phyloP scores from a whole-genome alignment of 1,140 invertebrate genomes.

The Nebria ingens region DNA sequence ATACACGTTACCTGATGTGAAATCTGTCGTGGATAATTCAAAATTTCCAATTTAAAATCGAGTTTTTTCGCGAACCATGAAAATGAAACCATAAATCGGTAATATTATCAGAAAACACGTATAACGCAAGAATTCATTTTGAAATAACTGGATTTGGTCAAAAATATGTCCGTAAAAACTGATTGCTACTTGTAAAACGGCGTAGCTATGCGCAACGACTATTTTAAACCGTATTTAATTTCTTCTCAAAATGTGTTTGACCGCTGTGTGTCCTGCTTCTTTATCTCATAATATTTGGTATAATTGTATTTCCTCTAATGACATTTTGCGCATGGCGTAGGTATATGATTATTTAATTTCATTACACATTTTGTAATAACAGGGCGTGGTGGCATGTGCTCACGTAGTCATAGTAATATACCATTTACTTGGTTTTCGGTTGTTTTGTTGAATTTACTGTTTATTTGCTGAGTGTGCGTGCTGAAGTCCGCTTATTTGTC shows the following conservation, averaged over 20 bases:
- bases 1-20: too few species aligned
- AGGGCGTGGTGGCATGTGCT: not conserved
- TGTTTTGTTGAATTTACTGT: not conserved
- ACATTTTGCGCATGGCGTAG: not conserved
- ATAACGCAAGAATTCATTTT: not conserved
- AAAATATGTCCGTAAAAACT: too few species aligned
- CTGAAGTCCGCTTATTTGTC: not conserved
- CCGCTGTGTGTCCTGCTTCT: too few species aligned
- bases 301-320: not conserved
- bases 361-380: not conserved
- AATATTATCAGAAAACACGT: not conserved
- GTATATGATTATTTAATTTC: conserved; percentile 5
- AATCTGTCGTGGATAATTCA: too few species aligned
- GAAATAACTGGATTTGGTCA: too few species aligned
- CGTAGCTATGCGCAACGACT: too few species aligned
- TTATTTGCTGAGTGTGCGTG: not conserved
- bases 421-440: not conserved
- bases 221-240: too few species aligned
- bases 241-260: too few species aligned
- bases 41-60: not conserved
- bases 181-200: too few species aligned
- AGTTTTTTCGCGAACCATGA: not conserved
- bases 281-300: not conserved
- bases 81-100: not conserved
- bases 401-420: not conserved